Base-by-base conservation (phyloP, 2,113 vertebrate genomes). In the Pteronura brasiliensis region DNA sequence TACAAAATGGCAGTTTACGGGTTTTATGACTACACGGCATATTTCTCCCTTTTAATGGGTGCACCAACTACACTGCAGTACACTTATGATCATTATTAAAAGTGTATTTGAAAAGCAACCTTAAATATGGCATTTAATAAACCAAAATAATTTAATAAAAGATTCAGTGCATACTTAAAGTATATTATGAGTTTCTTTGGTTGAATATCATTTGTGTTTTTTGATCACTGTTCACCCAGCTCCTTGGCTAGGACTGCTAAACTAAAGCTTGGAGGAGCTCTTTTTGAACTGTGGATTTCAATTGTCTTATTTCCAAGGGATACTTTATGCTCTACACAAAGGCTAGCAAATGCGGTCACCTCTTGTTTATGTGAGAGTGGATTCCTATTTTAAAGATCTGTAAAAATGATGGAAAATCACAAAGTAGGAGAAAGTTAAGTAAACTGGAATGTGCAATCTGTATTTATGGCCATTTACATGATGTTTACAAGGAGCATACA, bases 71-170 rank as follows among this genome's bases (percentile, higher is more conserved):
- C 88, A 88, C 39, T 23, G 47, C 65, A 86, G 31, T 18, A 59
- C 12, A 23, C 49, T 93, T 93, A 52, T 36, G 61, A 89, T 72
- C 79, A 84, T 77, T 59, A 71, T 15, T 79, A 83, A 90, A 85
- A 82, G n/a, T 77, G 36, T 92, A 27, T 90, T 87, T 93, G 93
- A 82, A 93, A 88, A 98, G 42, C 57, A 47, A 61, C 90, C 55
- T 97, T 27, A 80, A 84, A 74, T 85, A 74, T n/a, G 81, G 34
- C 44, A 80, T 88, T 93, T 87, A 95, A 76, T 71, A 96, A 34
- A 31, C 87, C 77, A 89, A 92, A 44, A 88, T 83, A 93, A 44
- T 80, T 97, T 95, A 98, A 96, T 94, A 83, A 95, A 97, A 96
- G 82, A 93, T 96, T 77, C 88, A 93, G 55, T 92, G 69, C 52